Evolutionary conservation across 2,888 invertebrate genomes (phyloP).

Genomic region (Ochlodes sylvanus): DNA sequence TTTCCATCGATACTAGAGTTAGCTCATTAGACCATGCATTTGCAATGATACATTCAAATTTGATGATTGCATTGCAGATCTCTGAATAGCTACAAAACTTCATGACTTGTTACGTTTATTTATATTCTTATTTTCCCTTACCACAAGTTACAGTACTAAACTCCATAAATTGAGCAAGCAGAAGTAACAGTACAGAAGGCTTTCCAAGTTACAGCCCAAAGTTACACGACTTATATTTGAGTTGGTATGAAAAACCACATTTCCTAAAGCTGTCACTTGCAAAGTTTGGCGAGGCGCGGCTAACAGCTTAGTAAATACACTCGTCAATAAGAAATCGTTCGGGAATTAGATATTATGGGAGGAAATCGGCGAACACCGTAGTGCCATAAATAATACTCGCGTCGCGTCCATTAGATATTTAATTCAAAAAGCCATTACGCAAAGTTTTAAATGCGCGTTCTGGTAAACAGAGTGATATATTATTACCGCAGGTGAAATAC

Average conservation of each 20-base stretch:
- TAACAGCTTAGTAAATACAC: constrained; percentile 13
- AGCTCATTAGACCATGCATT: too few species aligned
- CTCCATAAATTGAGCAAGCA: not conserved
- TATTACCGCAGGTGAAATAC: constrained; percentile 59
- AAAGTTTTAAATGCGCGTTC: constrained; percentile 69
- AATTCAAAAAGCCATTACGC: constrained; percentile 72
- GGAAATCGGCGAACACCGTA: constrained; percentile 39
- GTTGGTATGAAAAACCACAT: constrained; percentile 7
- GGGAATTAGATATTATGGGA: constrained; percentile 28
- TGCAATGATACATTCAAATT: too few species aligned
- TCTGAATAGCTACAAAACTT: too few species aligned
- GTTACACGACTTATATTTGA: not conserved
- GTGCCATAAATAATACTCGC: constrained; percentile 62
- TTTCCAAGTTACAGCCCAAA: not conserved
- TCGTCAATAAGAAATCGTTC: constrained; percentile 10
- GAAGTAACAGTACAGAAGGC: not conserved
- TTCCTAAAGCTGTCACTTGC: not conserved
- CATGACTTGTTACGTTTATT: too few species aligned
- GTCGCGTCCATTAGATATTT: constrained; percentile 65
- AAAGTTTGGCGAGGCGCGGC: not conserved
- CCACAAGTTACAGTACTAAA: not conserved
- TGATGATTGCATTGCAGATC: too few species aligned
- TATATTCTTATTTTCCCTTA: too few species aligned
- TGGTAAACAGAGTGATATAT: constrained; percentile 67
- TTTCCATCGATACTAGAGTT: not conserved